Percentiles rank a stretch among this genome's conserved stretches.
These are phyloP conservation scores for Kryptolebias ocellatus DNA, from an alignment of 2,797 vertebrate species.

Conservation along the genomic window DNA sequence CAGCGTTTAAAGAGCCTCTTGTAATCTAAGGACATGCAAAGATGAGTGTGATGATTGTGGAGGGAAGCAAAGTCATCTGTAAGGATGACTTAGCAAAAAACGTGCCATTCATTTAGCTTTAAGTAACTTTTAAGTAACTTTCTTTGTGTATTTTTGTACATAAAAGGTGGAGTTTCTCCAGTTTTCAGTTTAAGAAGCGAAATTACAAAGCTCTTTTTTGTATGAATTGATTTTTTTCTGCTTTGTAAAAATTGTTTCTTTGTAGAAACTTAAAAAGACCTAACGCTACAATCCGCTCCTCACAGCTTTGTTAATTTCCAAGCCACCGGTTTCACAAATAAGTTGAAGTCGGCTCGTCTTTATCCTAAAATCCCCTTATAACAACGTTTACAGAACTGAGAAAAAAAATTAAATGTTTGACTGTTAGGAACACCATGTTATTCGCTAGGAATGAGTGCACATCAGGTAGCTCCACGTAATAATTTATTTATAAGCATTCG, in stretches of 20 bases:
- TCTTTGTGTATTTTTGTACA: too few relatives aligned
- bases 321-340: too few relatives aligned
- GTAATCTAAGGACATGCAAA: background rate
- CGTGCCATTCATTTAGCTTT: background rate
- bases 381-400: background rate
- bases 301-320: too few relatives aligned
- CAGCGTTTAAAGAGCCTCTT: background rate
- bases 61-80: background rate
- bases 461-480: constrained; percentile 37
- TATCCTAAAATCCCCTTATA: background rate
- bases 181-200: too few relatives aligned
- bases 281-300: too few relatives aligned
- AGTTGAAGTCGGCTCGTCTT: too few relatives aligned
- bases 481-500: constrained; percentile 65
- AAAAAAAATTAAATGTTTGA: background rate
- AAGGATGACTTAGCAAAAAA: background rate
- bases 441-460: background rate
- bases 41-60: background rate
- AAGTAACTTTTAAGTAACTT: background rate
- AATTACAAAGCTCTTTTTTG: too few relatives aligned
- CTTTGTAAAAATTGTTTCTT: too few relatives aligned
- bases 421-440: background rate
- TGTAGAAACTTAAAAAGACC: too few relatives aligned
- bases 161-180: too few relatives aligned
- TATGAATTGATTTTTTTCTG: too few relatives aligned